Evolutionary conservation across 1,140 invertebrate genomes (phyloP).

Genomic region (Oreohelix idahoensis): DNA sequence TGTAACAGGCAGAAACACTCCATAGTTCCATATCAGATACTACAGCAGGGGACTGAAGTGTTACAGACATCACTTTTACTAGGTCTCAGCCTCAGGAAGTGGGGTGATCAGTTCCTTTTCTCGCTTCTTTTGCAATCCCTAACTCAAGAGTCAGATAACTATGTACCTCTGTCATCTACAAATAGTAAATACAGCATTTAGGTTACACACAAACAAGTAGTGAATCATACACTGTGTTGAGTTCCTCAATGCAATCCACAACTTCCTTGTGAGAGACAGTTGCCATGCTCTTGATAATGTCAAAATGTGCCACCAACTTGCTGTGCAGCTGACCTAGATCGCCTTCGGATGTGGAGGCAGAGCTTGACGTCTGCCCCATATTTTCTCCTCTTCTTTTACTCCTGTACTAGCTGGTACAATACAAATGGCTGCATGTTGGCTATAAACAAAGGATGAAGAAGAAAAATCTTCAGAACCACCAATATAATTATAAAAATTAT

Average conservation of each 20-base stretch:
- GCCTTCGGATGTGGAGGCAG: background rate
- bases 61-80: too few species aligned
- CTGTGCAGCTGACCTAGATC: conserved; percentile 20
- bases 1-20: too few species aligned
- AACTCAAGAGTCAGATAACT: too few species aligned
- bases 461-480: background rate
- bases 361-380: conserved; percentile 17
- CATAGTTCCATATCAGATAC: too few species aligned
- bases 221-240: conserved; percentile 37
- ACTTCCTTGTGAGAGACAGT: conserved; percentile 19
- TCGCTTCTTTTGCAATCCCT: too few species aligned
- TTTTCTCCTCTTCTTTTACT: background rate
- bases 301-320: conserved; percentile 21
- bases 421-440: background rate
- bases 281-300: conserved; percentile 29
- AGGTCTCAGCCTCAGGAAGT: too few species aligned
- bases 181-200: too few species aligned
- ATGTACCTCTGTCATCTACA: too few species aligned
- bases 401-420: background rate
- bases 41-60: too few species aligned
- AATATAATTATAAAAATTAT: too few species aligned
- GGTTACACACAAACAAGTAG: background rate
- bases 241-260: conserved; percentile 31
- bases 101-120: too few species aligned
- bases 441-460: background rate